Conservation (phyloP, 2,113 vertebrate genomes). For the Ariopsis seemanni region DNA sequence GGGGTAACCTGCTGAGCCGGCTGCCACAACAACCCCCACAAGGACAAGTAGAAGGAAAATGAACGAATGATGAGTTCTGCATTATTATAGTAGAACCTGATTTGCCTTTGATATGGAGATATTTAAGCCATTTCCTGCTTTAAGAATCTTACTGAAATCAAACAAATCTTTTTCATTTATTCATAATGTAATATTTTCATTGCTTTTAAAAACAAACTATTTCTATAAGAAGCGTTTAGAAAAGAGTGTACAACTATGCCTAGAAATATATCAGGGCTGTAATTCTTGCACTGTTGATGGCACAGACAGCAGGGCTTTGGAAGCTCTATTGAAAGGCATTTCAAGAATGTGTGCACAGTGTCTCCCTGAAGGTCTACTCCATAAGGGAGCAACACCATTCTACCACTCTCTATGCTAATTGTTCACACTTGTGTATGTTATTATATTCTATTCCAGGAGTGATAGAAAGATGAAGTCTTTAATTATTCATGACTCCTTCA, state of each 20-base stretch:
- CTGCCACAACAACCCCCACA: neutral
- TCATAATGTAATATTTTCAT: neutral
- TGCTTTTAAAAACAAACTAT: neutral
- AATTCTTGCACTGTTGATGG: neutral
- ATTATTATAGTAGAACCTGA: neutral
- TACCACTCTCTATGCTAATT: constrained; percentile 74
- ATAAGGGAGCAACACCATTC: constrained; percentile 74
- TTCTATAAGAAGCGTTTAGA: neutral
- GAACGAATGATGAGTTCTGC: neutral
- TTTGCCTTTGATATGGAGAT: neutral
- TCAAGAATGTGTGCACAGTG: constrained; percentile 19
- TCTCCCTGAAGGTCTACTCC: constrained; percentile 49
- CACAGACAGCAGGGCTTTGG: constrained; percentile 9
- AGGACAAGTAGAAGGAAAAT: neutral
- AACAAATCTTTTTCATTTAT: neutral
- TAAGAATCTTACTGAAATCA: neutral
- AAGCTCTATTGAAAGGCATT: neutral
- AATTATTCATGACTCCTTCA: constrained; percentile 77
- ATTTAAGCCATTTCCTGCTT: neutral
- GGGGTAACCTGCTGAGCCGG: neutral
- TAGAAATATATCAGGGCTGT: neutral
- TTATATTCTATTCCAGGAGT: constrained; percentile 82
- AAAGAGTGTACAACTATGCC: neutral
- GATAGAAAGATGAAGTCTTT: constrained; percentile 77
- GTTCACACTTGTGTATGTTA: constrained; percentile 81